Base-by-base conservation (phyloP, 2,113 vertebrate species). In the Nothocercus julius region DNA sequence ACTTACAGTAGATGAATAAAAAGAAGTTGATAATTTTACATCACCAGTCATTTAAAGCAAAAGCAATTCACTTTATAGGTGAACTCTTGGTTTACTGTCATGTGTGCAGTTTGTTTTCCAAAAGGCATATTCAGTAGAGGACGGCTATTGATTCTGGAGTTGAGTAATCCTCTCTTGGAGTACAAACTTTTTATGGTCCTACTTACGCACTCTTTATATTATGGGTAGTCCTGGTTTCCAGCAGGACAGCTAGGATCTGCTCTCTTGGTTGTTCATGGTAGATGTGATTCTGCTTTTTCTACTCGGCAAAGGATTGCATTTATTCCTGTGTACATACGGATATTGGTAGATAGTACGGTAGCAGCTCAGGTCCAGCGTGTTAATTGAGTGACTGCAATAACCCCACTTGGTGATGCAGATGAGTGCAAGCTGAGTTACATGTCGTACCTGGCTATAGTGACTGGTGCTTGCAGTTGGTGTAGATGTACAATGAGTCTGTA, bases 331-430 rank as follows among this genome's bases (percentile, higher is more conserved):
- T 42, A 0, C 4, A 0, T 42, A 4, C 2, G 7, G 6, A 0
- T 59, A 4, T 63, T 56, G 61, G 49, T 66, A 59, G 42, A 1
- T 16, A 38, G 54, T 24, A 8, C 9, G 45, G 1, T 63, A 64
- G 80, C 0, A 0, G 51, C 34, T 45, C 10, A 54, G 30, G 8
- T 68, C 24, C 13, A 0, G 0, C 34, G 8, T 6, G 5, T 2
- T 44, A 59, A 69, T 53, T 70, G 54, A 16, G 44, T 59, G 66
- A 80, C 72, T 21, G 18, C 11, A 38, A 79, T 10, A 13, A 11
- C 11, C 62, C 27, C 27, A 2, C 59, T 73, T 92, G 77, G 67
- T 64, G 62, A 4, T 28, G 12, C 3, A 27, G 66, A 77, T 63
- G 91, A 69, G 36, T 3, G 2, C 32, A 28, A 42, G 62, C 54